A percentile compares a stretch with the other conserved stretches of the same genome.
These are phyloP conservation scores for Apoderus coryli DNA, from an alignment of 2,888 invertebrate species.

Conservation along the genomic window DNA sequence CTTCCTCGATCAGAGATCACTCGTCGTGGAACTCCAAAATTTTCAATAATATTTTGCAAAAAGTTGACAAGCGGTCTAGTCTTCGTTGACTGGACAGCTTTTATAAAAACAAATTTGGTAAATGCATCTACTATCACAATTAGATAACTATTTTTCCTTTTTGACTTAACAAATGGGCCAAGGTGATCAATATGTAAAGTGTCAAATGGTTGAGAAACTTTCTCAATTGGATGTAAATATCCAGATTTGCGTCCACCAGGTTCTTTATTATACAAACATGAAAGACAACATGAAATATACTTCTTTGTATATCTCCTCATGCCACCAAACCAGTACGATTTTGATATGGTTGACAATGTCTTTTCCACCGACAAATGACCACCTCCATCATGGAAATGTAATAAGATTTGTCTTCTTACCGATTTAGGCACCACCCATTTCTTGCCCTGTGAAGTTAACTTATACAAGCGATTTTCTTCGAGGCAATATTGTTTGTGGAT, in stretches of 20 bases:
- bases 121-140: too few relatives aligned
- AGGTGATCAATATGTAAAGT: slow-evolving; percentile 4
- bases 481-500: slow-evolving; percentile 6
- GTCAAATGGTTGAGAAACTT: not conserved
- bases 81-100: slow-evolving; percentile 15
- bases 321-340: slow-evolving; percentile 4
- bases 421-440: slow-evolving; percentile 4
- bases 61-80: slow-evolving; percentile 9
- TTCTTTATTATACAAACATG: slow-evolving; percentile 22
- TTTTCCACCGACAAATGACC: slow-evolving; percentile 5
- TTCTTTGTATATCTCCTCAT: slow-evolving; percentile 11
- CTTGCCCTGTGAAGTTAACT: too few relatives aligned
- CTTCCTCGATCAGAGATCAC: slow-evolving; percentile 14
- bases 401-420: not conserved
- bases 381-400: slow-evolving; percentile 2
- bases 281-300: slow-evolving; percentile 18
- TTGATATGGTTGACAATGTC: slow-evolving; percentile 1
- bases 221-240: slow-evolving; percentile 2
- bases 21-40: slow-evolving; percentile 13
- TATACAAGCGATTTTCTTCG: slow-evolving; percentile 1
- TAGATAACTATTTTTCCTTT: too few relatives aligned
- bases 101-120: too few relatives aligned
- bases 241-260: slow-evolving; percentile 17
- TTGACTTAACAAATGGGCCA: slow-evolving; percentile 5
- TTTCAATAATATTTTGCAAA: slow-evolving; percentile 11